phyloP scores from a whole-genome alignment of 2,888 invertebrate species.

The Thelaira solivaga region DNA sequence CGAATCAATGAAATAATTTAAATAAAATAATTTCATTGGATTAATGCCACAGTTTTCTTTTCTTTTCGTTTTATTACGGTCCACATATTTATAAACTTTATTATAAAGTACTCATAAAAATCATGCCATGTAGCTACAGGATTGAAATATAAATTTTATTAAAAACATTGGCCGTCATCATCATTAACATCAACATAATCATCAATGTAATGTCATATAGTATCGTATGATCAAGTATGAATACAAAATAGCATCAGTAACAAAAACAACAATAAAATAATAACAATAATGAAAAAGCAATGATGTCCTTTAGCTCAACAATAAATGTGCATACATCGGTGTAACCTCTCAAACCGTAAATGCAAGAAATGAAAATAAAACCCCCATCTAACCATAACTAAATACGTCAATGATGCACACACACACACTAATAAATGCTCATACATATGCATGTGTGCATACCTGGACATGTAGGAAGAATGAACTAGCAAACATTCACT shows the following conservation, averaged over 20 bases:
- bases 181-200: conserved; percentile 22
- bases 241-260: conserved; percentile 8
- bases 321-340: conserved; percentile 31
- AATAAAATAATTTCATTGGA: too few species aligned
- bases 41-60: too few species aligned
- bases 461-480: conserved; percentile 19
- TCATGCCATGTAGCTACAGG: too few species aligned
- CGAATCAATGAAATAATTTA: too few species aligned
- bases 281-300: conserved; percentile 34
- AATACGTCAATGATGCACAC: not conserved
- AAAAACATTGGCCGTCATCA: conserved; percentile 44
- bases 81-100: too few species aligned
- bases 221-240: conserved; percentile 20
- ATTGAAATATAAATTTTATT: conserved; percentile 52
- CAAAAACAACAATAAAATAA: conserved; percentile 5
- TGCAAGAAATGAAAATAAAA: conserved; percentile 13
- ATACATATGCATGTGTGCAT: not conserved
- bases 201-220: conserved; percentile 56
- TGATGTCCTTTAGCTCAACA: conserved; percentile 41
- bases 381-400: not conserved
- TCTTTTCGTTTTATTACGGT: too few species aligned
- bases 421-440: not conserved
- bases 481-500: conserved; percentile 34
- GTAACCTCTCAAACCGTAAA: conserved; percentile 41
- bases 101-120: too few species aligned